These are phyloP conservation scores for Coelopa pilipes DNA, from an alignment of 2,888 invertebrate species.

Conservation along the genomic window DNA sequence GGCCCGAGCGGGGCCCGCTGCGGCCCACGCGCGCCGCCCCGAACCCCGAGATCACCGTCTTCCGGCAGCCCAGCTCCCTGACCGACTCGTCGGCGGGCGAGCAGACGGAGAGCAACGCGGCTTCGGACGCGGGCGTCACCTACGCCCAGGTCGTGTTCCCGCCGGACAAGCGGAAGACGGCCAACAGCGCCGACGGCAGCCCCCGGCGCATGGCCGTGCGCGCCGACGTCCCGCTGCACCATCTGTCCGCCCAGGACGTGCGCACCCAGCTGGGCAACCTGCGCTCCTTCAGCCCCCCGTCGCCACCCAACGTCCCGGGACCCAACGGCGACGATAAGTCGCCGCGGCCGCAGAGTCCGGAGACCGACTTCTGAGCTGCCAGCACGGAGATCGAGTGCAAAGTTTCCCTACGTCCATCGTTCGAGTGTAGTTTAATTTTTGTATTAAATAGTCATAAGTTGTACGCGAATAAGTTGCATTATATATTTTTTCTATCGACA, in stretches of 20 bases:
- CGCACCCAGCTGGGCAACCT: conserved; percentile 58
- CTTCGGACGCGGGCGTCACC: conserved; percentile 51
- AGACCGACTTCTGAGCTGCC: conserved; percentile 60
- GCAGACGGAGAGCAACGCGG: conserved; percentile 52
- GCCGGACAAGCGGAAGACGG: conserved; percentile 55
- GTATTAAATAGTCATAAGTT: too few species aligned
- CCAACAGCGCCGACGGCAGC: conserved; percentile 51
- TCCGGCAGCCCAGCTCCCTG: conserved; percentile 58
- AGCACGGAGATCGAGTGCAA: too few species aligned
- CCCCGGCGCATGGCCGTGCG: conserved; percentile 59
- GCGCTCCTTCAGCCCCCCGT: conserved; percentile 56
- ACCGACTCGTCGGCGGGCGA: conserved; percentile 58
- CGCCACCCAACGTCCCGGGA: background rate
- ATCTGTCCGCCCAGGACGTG: conserved; percentile 61
- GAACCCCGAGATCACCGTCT: conserved; percentile 49
- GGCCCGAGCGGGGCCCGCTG: conserved; percentile 38
- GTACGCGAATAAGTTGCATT: too few species aligned
- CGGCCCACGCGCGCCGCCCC: conserved; percentile 31
- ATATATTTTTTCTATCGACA: too few species aligned
- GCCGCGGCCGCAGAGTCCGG: conserved; percentile 60
- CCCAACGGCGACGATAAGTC: conserved; percentile 41
- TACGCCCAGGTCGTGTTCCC: conserved; percentile 64
- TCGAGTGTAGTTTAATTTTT: too few species aligned
- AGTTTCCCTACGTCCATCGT: too few species aligned
- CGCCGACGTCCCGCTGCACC: conserved; percentile 62